Evolutionary conservation across 23 tunicate species (phyloP).

Genomic region (Phallusia fumigata): DNA sequence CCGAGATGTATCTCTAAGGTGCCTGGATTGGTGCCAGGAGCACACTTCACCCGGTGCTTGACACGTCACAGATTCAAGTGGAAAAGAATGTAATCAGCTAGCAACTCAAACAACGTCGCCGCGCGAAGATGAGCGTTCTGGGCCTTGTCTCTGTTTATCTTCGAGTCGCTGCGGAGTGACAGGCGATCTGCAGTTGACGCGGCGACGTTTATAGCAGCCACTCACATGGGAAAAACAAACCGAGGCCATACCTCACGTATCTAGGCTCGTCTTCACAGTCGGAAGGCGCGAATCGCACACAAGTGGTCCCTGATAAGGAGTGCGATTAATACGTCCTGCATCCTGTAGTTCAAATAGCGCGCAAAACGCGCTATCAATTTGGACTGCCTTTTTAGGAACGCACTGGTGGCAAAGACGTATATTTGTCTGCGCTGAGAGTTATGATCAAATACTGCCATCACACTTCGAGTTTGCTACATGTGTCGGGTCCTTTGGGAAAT

Average conservation of each 20-base stretch:
- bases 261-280: background rate
- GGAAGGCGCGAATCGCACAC: slow-evolving; percentile 2
- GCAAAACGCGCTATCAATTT: no score
- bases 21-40: background rate
- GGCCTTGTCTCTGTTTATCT: slow-evolving; percentile 3
- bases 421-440: no score
- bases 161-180: background rate
- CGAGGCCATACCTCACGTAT: background rate
- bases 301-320: background rate
- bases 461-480: no score
- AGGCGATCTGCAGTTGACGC: slow-evolving; percentile 8
- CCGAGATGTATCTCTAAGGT: no score
- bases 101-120: slow-evolving; percentile 2
- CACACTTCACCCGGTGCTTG: background rate
- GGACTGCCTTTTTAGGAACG: no score
- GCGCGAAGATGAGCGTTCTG: background rate
- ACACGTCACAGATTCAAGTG: slow-evolving; percentile 11
- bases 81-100: slow-evolving; percentile 4
- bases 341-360: no score
- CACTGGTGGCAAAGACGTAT: no score
- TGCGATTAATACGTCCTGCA: background rate
- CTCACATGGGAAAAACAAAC: slow-evolving; percentile 13
- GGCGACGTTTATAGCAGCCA: background rate
- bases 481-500: no score
- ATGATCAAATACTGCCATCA: no score